Evolutionary conservation across 1,140 invertebrate species (phyloP).

Genomic region (Diachasmimorpha longicaudata): DNA sequence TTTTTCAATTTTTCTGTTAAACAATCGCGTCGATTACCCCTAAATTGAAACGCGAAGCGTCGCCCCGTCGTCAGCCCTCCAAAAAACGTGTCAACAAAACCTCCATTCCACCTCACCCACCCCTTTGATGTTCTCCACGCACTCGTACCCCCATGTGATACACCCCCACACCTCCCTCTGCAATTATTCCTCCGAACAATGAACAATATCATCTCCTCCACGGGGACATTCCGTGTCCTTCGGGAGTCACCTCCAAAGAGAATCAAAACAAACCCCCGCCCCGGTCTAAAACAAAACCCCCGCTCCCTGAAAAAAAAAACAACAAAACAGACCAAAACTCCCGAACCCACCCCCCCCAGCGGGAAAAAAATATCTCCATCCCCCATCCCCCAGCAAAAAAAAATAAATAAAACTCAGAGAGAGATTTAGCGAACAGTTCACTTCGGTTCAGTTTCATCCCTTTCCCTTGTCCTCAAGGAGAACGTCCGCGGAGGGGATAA

Average conservation of each 20-base stretch:
- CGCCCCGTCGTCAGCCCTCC: not conserved
- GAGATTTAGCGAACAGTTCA: constrained; percentile 3
- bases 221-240: not conserved
- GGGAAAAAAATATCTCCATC: not conserved
- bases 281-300: not conserved
- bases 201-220: not conserved
- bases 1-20: too few relatives aligned
- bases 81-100: not conserved
- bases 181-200: not conserved
- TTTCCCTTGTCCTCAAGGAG: not conserved
- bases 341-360: not conserved
- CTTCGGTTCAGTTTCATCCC: not conserved
- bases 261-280: not conserved
- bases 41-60: not conserved
- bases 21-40: too few relatives aligned
- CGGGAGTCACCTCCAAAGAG: not conserved
- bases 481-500: constrained; percentile 28
- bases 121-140: not conserved
- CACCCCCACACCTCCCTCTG: not conserved
- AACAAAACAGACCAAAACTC: not conserved
- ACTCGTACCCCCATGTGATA: not conserved
- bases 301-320: not conserved
- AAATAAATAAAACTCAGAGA: not conserved
- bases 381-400: not conserved
- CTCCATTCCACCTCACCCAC: not conserved